Evolutionary conservation across 2,113 vertebrate genomes (phyloP).

Genomic region (Anolis sagrei): DNA sequence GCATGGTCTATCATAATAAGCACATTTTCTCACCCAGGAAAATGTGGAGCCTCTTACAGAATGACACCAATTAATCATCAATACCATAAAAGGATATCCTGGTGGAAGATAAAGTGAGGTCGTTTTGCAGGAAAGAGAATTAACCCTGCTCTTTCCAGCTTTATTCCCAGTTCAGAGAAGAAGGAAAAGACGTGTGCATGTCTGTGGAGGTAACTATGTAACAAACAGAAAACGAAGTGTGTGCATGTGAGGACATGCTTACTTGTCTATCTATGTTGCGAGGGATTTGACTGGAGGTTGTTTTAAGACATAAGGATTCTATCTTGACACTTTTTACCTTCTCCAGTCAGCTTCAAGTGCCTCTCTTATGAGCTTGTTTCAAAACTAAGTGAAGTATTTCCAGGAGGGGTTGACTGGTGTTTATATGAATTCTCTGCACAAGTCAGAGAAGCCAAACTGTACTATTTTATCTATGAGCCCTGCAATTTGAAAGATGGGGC

Average conservation of each 20-base stretch:
- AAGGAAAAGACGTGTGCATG: not conserved
- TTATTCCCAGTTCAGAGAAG: not conserved
- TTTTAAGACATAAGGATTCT: not conserved
- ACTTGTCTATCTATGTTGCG: not conserved
- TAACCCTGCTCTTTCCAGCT: not conserved
- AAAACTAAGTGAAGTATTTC: conserved; percentile 27
- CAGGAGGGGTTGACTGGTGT: not conserved
- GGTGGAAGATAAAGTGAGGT: not conserved
- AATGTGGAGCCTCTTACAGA: not conserved
- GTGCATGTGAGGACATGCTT: not conserved
- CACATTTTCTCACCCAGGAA: not conserved
- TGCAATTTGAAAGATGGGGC: not conserved
- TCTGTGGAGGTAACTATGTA: not conserved
- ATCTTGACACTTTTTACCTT: not conserved
- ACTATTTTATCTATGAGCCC: not conserved
- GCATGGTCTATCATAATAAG: not conserved
- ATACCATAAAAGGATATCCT: not conserved
- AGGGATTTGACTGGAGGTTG: not conserved
- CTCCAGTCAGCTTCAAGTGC: not conserved
- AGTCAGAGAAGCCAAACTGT: not conserved
- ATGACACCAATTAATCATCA: not conserved
- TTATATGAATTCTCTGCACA: not conserved
- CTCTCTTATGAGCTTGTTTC: not conserved
- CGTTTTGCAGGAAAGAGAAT: not conserved
- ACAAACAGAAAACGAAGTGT: not conserved